Percentiles rank a stretch among this genome's conserved stretches.
Conservation (phyloP, 2,888 invertebrate genomes). For the Gonocerus acuteangulatus region DNA sequence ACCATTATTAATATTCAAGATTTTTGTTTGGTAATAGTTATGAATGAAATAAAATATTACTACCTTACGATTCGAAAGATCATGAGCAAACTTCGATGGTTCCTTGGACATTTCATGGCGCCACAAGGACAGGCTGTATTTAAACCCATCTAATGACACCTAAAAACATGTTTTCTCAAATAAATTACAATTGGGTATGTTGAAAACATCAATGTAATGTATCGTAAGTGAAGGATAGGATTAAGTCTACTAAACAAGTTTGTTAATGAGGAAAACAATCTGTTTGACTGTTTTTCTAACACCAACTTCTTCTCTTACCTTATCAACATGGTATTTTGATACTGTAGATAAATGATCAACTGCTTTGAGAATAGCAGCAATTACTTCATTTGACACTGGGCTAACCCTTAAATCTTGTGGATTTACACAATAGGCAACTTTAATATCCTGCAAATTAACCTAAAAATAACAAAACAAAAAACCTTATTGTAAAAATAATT, state of each 20-base stretch:
- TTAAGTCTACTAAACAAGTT: not conserved
- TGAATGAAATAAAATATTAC: slow-evolving; percentile 36
- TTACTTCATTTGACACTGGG: slow-evolving; percentile 60
- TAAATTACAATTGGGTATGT: not conserved
- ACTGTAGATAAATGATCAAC: slow-evolving; percentile 45
- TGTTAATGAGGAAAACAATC: too few relatives aligned
- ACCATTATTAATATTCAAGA: too few relatives aligned
- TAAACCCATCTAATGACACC: slow-evolving; percentile 45
- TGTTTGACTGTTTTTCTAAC: too few relatives aligned
- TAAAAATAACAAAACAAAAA: slow-evolving; percentile 29
- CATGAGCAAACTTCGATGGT: slow-evolving; percentile 50
- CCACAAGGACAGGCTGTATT: slow-evolving; percentile 61
- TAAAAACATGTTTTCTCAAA: slow-evolving; percentile 29
- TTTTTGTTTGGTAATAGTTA: not conserved
- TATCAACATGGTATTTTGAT: slow-evolving; percentile 41
- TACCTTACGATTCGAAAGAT: slow-evolving; percentile 57
- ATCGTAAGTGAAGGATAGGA: not conserved
- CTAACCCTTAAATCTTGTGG: slow-evolving; percentile 67
- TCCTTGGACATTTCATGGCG: slow-evolving; percentile 68
- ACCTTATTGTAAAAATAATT: not conserved
- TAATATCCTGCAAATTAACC: slow-evolving; percentile 59
- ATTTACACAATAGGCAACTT: slow-evolving; percentile 67
- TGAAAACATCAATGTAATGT: not conserved
- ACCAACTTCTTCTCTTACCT: slow-evolving; percentile 40
- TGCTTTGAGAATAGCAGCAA: slow-evolving; percentile 53